Evolutionary conservation across 2,888 invertebrate genomes (phyloP), one percentile per base, ranked within the genome.

Genomic region (Leucozona laternaria): DNA sequence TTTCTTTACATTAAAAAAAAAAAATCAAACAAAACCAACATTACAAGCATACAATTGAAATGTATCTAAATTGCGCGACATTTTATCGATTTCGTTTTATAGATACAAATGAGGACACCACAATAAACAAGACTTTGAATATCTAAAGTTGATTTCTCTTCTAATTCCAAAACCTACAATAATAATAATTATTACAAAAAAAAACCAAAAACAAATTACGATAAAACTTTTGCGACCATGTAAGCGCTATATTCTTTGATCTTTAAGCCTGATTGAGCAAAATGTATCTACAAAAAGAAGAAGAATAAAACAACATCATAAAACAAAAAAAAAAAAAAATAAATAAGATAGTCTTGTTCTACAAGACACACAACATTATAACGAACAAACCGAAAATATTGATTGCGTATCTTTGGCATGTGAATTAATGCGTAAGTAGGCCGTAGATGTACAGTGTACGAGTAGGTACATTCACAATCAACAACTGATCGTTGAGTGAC

Each of bases 381-480:
- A 60, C 48, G 48, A 45, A 53, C 20, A 68, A 31, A 60, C 60
- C 34, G 17, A 73, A 73, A 72, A 72, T 71, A 80, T 85, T 80
- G 76, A 80, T 80, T 80, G 84, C 72, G 80, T 80, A 77, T 84
- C 76, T 79, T 72, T 72, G 79, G 80, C 71, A 66, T 72, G 84
- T 85, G 84, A 80, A 77, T 76, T 80, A 77, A 78, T 80, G 80
- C 72, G 71, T 66, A 85, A 85, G 80, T 85, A 85, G 80, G 84
- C 76, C 84, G 68, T 68, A 25, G 55, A 79, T 60, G 48, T 79
- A 13, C 17, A 37, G 31, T 1, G 10, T 28, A n/a, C n/a, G n/a
- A n/a, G 28, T 28, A 28, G 28, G 15, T 50, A 64, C 55, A 28
- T 17, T 20, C 11, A 43, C 37, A 40, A 25, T 53, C 57, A 58